phyloP scores from a whole-genome alignment of 2,113 vertebrate species.

The Prionailurus bengalensis region DNA sequence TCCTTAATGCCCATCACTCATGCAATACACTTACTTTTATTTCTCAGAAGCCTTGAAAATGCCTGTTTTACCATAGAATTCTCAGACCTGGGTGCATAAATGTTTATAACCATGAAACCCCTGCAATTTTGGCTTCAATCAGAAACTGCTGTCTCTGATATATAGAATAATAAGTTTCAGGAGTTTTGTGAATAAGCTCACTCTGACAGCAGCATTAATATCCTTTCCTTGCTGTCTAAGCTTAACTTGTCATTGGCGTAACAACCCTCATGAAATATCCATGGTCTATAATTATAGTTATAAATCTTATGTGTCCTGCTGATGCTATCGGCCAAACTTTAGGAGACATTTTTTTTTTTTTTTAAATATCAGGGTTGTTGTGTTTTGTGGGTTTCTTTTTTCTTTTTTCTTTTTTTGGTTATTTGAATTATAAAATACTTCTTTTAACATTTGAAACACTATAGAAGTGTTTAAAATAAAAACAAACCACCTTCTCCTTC shows the following conservation, averaged over 20 bases:
- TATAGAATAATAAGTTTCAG: conserved; percentile 39
- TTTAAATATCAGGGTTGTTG: not conserved
- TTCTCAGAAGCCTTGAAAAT: conserved; percentile 7
- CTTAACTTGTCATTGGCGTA: conserved; percentile 21
- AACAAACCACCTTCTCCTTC: not conserved
- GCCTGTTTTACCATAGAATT: not conserved
- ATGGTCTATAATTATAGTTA: not conserved
- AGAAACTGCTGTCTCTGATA: conserved; percentile 42
- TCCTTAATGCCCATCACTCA: no score
- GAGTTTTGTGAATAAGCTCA: conserved; percentile 40
- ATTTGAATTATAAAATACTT: not conserved
- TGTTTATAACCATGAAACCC: conserved; percentile 28
- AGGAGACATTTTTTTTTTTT: not conserved
- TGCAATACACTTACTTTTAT: not conserved
- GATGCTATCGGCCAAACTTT: not conserved
- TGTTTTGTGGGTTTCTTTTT: not conserved
- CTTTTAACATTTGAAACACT: conserved; percentile 9
- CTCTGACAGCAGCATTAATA: conserved; percentile 41
- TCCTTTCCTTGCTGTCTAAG: conserved; percentile 31
- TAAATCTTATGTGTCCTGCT: conserved; percentile 49
- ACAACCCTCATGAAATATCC: not conserved
- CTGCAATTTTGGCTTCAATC: not conserved
- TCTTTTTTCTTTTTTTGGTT: not conserved
- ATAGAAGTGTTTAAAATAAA: conserved; percentile 30
- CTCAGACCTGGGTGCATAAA: not conserved